Percentiles rank a stretch among this genome's conserved stretches.
phyloP scores from a whole-genome alignment of 2,797 vertebrate genomes.

The Lateolabrax maculatus region DNA sequence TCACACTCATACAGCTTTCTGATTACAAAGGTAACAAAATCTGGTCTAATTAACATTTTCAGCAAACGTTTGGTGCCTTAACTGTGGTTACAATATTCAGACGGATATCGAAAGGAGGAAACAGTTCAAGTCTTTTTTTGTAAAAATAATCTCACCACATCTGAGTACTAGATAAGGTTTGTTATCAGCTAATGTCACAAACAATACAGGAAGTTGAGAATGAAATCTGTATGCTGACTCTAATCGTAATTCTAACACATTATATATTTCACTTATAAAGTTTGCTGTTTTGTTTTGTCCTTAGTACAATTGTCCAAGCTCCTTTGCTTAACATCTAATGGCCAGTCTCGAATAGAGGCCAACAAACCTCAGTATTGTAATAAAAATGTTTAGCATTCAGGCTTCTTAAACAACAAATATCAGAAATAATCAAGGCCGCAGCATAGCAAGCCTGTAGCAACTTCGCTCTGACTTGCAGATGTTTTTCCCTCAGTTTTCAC shows the following conservation, averaged over 20 bases:
- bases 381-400: constrained; percentile 25
- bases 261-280: background rate
- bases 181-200: background rate
- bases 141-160: background rate
- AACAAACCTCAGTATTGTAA: background rate
- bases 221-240: background rate
- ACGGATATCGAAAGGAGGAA: constrained; percentile 1
- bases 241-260: background rate
- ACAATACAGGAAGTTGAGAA: background rate
- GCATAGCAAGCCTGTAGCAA: constrained; percentile 81
- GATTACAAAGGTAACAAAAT: constrained; percentile 48
- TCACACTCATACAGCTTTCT: constrained; percentile 43
- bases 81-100: constrained; percentile 11
- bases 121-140: background rate
- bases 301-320: background rate
- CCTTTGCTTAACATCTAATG: background rate
- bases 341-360: constrained; percentile 6
- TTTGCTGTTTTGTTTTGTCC: background rate
- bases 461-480: constrained; percentile 90
- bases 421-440: constrained; percentile 54
- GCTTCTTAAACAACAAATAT: constrained; percentile 39
- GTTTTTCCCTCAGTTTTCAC: constrained; percentile 80
- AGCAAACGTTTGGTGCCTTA: constrained; percentile 15
- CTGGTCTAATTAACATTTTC: constrained; percentile 43
- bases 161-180: too few relatives aligned